phyloP scores from a whole-genome alignment of 2,888 invertebrate species.

The Muscina levida region DNA sequence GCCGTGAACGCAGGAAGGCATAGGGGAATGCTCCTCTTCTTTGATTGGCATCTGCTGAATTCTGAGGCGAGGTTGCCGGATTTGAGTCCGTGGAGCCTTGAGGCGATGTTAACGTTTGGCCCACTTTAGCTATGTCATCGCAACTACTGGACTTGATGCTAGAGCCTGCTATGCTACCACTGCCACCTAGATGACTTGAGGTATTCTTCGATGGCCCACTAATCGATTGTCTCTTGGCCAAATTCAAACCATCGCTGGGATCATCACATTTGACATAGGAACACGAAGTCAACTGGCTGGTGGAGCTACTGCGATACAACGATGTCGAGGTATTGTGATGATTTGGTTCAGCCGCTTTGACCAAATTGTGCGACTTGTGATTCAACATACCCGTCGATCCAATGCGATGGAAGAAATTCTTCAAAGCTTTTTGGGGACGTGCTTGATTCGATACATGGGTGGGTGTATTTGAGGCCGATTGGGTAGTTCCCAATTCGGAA shows the following conservation, averaged over 20 bases:
- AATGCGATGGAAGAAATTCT: conserved; percentile 87
- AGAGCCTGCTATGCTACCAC: conserved; percentile 78
- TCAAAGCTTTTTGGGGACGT: conserved; percentile 83
- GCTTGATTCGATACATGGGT: conserved; percentile 56
- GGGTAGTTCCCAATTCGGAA: conserved; percentile 6
- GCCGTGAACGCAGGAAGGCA: conserved; percentile 87
- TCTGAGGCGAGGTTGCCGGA: conserved; percentile 63
- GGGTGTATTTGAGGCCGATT: conserved; percentile 60
- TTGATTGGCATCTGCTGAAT: conserved; percentile 64
- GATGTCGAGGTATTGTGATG: conserved; percentile 70
- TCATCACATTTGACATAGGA: conserved; percentile 88
- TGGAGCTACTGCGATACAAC: conserved; percentile 88
- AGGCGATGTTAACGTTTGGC: conserved; percentile 70
- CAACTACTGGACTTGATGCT: conserved; percentile 85
- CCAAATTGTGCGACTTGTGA: conserved; percentile 78
- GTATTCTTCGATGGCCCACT: conserved; percentile 40
- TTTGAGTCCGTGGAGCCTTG: conserved; percentile 64
- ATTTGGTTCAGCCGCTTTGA: conserved; percentile 76
- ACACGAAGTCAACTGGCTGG: conserved; percentile 86
- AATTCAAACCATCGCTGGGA: conserved; percentile 88
- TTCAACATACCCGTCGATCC: conserved; percentile 89
- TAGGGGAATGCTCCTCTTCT: conserved; percentile 88
- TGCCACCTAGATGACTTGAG: conserved; percentile 70
- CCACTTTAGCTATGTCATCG: conserved; percentile 86
- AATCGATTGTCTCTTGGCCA: conserved; percentile 74